Base-by-base conservation (phyloP, 2,797 vertebrate species). In the Falco peregrinus region DNA sequence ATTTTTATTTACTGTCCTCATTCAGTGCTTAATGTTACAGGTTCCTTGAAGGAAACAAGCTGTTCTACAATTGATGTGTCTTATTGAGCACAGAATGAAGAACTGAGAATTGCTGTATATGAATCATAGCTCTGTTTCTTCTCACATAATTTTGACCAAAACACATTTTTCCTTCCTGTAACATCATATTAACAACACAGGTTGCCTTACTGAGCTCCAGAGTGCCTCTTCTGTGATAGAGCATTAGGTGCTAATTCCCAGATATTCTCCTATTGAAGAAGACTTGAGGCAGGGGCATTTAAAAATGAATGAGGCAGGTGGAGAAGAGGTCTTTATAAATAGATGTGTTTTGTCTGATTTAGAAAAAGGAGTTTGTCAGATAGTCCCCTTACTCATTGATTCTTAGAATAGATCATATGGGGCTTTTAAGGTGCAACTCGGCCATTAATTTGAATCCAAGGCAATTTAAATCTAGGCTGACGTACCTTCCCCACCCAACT, bases 51-150 rank as follows among this genome's bases (percentile, higher is more conserved):
- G 20, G 35, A 90, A 94, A 75, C 8, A 83, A 69, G 3, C 2
- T 61, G 22, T 84, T 87, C 68, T 75, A 39, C 18, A 70, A 21
- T 56, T 0, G 0, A 9, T 3, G 2, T 12, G 0, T 68, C 88
- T 77, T 61, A 71, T 1, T 35, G 15, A 74, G 10, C 0, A 1
- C 15, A 69, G 41, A 70, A 48, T 0, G 1, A 79, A 74, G 28
- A 82, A 63, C 5, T 24, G 28, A 51, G 31, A 90, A 59, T 24
- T 64, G 11, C 5, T 73, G 11, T 6, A 10, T 37, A 25, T 41
- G 33, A 90, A 71, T 54, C 6, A 81, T 75, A 75, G 6, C 4
- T 76, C 33, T 51, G 1, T 53, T 70, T 85, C 37, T 94, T 81
- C 22, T 70, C n/a, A 50, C 3, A 10, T 19, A 45, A 57, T 24